These are phyloP conservation scores for Zaprionus kolodkinae DNA, from an alignment of 1,140 invertebrate genomes.

Conservation along the genomic window DNA sequence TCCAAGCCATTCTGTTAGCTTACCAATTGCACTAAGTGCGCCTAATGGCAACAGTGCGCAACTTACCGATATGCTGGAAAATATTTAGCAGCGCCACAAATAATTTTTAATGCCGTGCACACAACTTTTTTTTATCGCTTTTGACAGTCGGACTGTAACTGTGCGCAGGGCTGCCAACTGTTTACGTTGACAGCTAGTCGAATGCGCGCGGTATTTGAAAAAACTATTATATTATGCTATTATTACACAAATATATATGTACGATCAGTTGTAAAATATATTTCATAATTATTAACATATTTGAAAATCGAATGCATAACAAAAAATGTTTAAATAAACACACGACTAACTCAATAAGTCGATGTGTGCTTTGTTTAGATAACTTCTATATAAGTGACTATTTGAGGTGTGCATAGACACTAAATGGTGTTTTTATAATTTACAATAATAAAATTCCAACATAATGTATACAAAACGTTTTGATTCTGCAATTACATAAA, in stretches of 20 bases:
- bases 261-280: not conserved
- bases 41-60: not conserved
- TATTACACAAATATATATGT: not conserved
- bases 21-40: constrained; percentile 1
- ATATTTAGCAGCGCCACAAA: constrained; percentile 68
- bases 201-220: constrained; percentile 30
- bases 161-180: constrained; percentile 63
- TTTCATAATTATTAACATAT: not conserved
- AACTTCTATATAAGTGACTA: not conserved
- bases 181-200: constrained; percentile 49
- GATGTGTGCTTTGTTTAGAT: not conserved
- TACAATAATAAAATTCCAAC: not conserved
- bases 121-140: constrained; percentile 73
- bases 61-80: constrained; percentile 77
- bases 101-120: constrained; percentile 69
- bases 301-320: not conserved
- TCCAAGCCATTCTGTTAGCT: not conserved
- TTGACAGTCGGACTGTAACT: constrained; percentile 70
- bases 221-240: not conserved
- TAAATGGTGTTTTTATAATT: not conserved
- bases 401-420: not conserved
- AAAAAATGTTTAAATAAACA: not conserved
- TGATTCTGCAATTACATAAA: not conserved
- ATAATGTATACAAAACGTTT: not conserved
- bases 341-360: not conserved